A percentile compares a stretch with the other conserved stretches of the same genome.
phyloP scores from a whole-genome alignment of 2,888 invertebrate species.

The Oasisia sp. region DNA sequence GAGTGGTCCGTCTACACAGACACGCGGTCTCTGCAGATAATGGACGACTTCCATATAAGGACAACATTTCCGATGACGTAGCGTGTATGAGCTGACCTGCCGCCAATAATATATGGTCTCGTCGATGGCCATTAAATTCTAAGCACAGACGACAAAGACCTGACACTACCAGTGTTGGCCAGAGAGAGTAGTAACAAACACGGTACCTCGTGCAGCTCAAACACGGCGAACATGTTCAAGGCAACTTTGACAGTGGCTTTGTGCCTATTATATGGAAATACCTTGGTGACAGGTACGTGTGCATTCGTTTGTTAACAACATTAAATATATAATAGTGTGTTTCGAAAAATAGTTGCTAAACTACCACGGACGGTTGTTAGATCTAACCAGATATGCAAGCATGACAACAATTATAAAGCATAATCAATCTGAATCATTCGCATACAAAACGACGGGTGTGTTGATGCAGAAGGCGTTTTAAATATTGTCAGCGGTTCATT shows the following conservation, averaged over 20 bases:
- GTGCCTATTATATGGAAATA: neutral
- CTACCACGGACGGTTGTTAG: neutral
- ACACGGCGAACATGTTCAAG: neutral
- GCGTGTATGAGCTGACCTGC: neutral
- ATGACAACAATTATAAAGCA: neutral
- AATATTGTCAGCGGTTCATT: neutral
- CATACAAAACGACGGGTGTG: neutral
- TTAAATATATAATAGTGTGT: neutral
- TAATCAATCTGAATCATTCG: neutral
- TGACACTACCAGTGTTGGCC: neutral
- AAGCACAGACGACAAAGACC: neutral
- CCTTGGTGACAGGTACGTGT: neutral
- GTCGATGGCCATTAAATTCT: neutral
- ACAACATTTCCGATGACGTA: slow-evolving; percentile 3
- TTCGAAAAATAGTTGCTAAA: neutral
- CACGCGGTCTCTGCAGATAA: neutral
- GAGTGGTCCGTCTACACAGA: neutral
- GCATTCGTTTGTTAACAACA: neutral
- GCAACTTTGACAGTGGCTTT: neutral
- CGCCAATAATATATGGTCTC: neutral
- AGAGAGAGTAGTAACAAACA: neutral
- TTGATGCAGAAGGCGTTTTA: neutral
- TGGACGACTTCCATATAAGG: slow-evolving; percentile 12
- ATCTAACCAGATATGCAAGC: neutral
- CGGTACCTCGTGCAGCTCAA: neutral